phyloP scores from a whole-genome alignment of 2,797 vertebrate genomes.

The Arrhamphus sclerolepis region DNA sequence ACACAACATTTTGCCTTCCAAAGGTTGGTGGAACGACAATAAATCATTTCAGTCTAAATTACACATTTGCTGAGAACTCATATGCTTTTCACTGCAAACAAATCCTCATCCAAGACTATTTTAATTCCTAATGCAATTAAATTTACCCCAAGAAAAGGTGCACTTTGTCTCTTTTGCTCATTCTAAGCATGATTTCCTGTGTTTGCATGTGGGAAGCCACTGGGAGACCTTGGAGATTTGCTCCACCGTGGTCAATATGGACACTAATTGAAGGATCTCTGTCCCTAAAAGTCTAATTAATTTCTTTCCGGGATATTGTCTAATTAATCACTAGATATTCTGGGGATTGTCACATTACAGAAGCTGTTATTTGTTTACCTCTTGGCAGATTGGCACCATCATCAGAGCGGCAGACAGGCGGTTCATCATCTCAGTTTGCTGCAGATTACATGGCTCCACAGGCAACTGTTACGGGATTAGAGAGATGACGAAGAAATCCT shows the following conservation, averaged over 20 bases:
- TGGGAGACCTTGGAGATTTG: background rate
- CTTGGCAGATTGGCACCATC: background rate
- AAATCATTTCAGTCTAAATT: conserved; percentile 1
- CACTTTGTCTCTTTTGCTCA: background rate
- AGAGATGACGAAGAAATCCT: too few relatives aligned
- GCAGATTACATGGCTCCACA: background rate
- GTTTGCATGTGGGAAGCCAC: background rate
- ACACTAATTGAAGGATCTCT: background rate
- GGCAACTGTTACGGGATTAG: conserved; percentile 3
- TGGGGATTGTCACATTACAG: background rate
- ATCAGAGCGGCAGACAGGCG: background rate
- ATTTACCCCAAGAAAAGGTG: background rate
- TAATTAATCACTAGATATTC: background rate
- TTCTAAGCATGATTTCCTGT: too few relatives aligned
- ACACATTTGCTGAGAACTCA: background rate
- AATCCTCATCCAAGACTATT: background rate
- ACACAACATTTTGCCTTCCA: conserved; percentile 43
- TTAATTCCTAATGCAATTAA: background rate
- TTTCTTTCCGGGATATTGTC: background rate
- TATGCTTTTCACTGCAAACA: background rate
- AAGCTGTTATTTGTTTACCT: conserved; percentile 6
- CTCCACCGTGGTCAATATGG: background rate
- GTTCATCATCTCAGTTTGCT: background rate
- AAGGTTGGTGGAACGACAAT: conserved; percentile 10
- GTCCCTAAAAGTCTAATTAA: conserved; percentile 3